These are phyloP conservation scores for Melieria crassipennis DNA, from an alignment of 2,888 invertebrate species.

Conservation along the genomic window DNA sequence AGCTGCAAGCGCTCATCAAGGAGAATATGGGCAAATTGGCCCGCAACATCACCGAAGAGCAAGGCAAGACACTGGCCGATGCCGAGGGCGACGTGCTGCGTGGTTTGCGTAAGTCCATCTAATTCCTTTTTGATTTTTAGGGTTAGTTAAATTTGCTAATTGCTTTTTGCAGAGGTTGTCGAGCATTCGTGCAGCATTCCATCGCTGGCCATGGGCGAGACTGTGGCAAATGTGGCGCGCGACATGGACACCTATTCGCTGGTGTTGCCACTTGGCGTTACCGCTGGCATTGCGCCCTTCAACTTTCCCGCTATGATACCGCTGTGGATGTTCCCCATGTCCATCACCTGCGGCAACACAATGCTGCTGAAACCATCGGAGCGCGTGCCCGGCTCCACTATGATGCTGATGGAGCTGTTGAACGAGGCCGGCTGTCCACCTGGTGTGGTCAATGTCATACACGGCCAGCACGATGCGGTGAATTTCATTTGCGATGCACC, in stretches of 20 bases:
- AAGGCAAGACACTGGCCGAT: constrained; percentile 96
- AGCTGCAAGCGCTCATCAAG: constrained; percentile 84
- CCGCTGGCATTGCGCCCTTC: constrained; percentile 96
- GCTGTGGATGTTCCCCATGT: constrained; percentile 92
- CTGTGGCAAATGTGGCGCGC: constrained; percentile 80
- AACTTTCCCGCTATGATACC: constrained; percentile 99
- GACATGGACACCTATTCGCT: constrained; percentile 98
- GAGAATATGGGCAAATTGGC: constrained; percentile 90
- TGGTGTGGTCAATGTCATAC: constrained; percentile 95
- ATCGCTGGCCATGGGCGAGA: constrained; percentile 91
- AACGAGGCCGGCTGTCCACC: constrained; percentile 96
- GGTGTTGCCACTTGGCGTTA: constrained; percentile 87
- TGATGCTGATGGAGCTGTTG: constrained; percentile 92
- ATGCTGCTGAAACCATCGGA: constrained; percentile 96
- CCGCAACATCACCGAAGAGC: constrained; percentile 91
- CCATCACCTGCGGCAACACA: constrained; percentile 93
- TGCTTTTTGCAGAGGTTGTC: constrained; percentile 82
- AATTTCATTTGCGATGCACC: constrained; percentile 98
- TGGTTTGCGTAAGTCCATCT: constrained; percentile 85
- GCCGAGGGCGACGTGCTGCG: constrained; percentile 98
- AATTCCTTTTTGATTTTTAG: not conserved
- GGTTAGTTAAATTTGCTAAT: not conserved
- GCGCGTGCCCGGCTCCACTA: constrained; percentile 95
- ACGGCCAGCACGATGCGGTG: constrained; percentile 93
- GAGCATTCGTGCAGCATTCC: constrained; percentile 97